Evolutionary conservation across 2,797 vertebrate species (phyloP).

Genomic region (Otolemur crassicaudatus): DNA sequence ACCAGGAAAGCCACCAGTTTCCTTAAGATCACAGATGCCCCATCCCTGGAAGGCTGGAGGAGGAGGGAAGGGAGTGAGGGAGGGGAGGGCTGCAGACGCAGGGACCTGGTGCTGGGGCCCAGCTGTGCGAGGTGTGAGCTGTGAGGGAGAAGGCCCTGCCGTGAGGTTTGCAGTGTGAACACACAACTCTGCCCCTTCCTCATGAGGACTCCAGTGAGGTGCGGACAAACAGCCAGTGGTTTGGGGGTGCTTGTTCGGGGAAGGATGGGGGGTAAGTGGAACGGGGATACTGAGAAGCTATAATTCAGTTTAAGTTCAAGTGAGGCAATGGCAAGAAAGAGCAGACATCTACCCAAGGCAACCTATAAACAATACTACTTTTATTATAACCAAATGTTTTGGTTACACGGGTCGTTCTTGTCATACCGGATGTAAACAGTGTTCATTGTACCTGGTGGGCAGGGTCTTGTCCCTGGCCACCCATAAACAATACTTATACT

Average conservation of each 20-base stretch:
- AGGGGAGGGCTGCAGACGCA: not conserved
- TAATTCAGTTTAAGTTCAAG: not conserved
- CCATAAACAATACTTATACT: not conserved
- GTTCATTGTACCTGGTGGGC: not conserved
- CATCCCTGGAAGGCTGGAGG: not conserved
- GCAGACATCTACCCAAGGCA: too few relatives aligned
- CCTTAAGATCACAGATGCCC: too few relatives aligned
- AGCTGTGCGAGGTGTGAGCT: too few relatives aligned
- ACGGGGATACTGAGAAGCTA: not conserved
- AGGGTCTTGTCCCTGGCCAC: not conserved
- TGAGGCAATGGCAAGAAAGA: too few relatives aligned
- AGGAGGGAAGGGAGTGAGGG: not conserved
- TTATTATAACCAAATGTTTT: not conserved
- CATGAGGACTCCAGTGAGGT: not conserved
- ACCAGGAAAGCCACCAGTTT: too few relatives aligned
- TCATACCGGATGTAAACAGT: not conserved
- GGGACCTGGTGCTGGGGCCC: too few relatives aligned
- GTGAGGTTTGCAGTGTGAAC: fast-evolving
- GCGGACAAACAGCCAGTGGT: fast-evolving
- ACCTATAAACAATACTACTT: not conserved
- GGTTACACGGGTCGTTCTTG: not conserved
- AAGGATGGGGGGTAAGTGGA: fast-evolving
- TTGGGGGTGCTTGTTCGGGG: not conserved
- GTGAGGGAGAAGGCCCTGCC: not conserved
- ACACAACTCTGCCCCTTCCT: not conserved